These are phyloP conservation scores for Microctonus hyperodae DNA, from an alignment of 2,888 invertebrate genomes.

Conservation along the genomic window DNA sequence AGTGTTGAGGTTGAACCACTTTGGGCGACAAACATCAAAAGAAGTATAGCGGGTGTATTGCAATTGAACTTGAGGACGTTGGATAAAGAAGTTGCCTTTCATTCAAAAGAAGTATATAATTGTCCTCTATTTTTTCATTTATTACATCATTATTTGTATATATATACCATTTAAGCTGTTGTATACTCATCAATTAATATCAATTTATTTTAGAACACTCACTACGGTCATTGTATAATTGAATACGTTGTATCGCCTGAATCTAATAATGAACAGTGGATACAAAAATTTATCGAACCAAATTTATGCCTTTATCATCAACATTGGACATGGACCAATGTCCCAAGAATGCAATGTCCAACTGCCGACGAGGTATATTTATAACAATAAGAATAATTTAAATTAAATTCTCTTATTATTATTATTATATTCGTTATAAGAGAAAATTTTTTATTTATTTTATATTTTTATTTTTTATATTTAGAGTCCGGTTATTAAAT, in stretches of 20 bases:
- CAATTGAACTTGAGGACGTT: constrained; percentile 66
- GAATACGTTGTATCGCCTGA: constrained; percentile 58
- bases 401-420: not conserved
- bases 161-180: not conserved
- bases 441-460: constrained; percentile 11
- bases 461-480: constrained; percentile 1
- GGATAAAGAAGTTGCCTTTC: constrained; percentile 52
- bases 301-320: constrained; percentile 57
- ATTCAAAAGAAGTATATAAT: constrained; percentile 53
- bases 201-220: constrained; percentile 52
- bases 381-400: not conserved
- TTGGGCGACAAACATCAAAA: constrained; percentile 74
- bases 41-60: constrained; percentile 72
- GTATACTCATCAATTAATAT: constrained; percentile 16
- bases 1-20: constrained; percentile 64
- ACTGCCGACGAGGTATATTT: constrained; percentile 58
- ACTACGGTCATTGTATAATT: constrained; percentile 60
- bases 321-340: constrained; percentile 57
- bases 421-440: not conserved
- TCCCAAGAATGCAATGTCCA: constrained; percentile 59
- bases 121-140: not conserved
- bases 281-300: constrained; percentile 62
- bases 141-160: not conserved
- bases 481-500: constrained; percentile 60
- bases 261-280: constrained; percentile 45